Conservation (phyloP, 2,888 invertebrate genomes). For the Laspeyria flexula region DNA sequence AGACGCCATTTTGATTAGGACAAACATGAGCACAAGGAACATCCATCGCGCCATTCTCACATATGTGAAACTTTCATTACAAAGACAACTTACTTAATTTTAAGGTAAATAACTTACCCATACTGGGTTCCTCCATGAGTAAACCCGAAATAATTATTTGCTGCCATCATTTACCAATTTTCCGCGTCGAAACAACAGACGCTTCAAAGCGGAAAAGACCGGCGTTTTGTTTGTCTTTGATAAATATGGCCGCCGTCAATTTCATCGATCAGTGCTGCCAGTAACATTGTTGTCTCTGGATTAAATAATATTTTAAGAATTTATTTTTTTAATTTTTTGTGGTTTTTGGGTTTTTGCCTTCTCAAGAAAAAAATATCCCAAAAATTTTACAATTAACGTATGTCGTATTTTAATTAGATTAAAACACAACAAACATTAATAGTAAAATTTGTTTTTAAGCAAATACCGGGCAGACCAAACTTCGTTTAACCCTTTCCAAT, state of each 20-base stretch:
- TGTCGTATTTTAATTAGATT: no score
- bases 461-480: no score
- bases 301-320: neutral
- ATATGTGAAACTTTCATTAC: constrained; percentile 9
- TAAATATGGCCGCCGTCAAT: constrained; percentile 49
- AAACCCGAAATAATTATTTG: constrained; percentile 98
- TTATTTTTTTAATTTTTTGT: no score
- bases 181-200: constrained; percentile 77
- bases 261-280: constrained; percentile 12
- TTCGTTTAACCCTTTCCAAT: no score
- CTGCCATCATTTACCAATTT: constrained; percentile 89
- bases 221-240: constrained; percentile 76
- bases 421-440: no score
- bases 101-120: constrained; percentile 87
- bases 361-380: no score
- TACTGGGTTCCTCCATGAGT: constrained; percentile 97
- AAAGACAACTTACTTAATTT: constrained; percentile 10
- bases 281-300: neutral
- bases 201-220: constrained; percentile 80
- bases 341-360: no score
- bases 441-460: no score
- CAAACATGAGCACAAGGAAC: constrained; percentile 70
- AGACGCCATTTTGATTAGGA: constrained; percentile 83
- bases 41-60: constrained; percentile 45
- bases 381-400: no score